Conservation (phyloP, 2,797 vertebrate genomes). For the Mastacembelus armatus region DNA sequence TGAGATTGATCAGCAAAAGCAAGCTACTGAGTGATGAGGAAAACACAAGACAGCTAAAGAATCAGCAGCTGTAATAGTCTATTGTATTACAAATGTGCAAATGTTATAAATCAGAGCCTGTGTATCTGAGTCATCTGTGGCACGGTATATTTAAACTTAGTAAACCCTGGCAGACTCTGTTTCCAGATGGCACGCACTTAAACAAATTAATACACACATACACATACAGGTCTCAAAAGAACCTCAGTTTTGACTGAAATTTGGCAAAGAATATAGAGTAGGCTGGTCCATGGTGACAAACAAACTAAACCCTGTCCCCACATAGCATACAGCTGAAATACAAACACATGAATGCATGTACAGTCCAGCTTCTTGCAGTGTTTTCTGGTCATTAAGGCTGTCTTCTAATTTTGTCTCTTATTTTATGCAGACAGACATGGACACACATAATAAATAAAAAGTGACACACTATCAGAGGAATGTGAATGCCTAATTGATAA, state of each 20-base stretch:
- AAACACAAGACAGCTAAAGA: no score
- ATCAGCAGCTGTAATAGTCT: background rate
- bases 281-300: background rate
- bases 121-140: conserved; percentile 17
- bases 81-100: background rate
- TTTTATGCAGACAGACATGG: conserved; percentile 19
- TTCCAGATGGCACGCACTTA: conserved; percentile 80
- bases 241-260: conserved; percentile 17
- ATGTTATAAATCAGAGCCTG: background rate
- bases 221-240: conserved; percentile 19
- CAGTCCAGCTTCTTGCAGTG: background rate
- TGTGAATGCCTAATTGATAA: conserved; percentile 96
- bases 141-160: conserved; percentile 49
- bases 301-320: background rate
- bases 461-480: conserved; percentile 91
- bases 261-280: conserved; percentile 24
- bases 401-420: conserved; percentile 21
- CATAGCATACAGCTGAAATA: background rate
- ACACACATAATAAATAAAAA: conserved; percentile 80
- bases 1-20: background rate
- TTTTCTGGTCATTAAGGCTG: conserved; percentile 10
- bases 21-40: background rate
- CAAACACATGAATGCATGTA: no score
- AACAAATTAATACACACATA: conserved; percentile 70
- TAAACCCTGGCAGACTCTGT: conserved; percentile 68